Percentiles rank a stretch among this genome's conserved stretches.
phyloP scores from a whole-genome alignment of 2,113 vertebrate species.

The Megaptera novaeangliae region DNA sequence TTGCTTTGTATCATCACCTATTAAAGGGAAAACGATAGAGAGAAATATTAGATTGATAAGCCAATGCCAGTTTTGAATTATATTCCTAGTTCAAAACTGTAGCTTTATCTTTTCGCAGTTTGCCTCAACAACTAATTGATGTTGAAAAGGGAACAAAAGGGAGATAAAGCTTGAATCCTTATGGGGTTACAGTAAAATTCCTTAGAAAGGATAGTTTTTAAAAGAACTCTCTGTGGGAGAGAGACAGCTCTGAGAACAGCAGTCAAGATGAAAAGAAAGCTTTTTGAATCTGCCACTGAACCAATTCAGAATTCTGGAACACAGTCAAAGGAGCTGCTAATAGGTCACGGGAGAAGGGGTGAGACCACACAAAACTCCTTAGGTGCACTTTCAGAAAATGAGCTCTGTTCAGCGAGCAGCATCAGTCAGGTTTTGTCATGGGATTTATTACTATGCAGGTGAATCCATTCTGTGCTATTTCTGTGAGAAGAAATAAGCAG shows the following conservation, averaged over 20 bases:
- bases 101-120: slow-evolving; percentile 46
- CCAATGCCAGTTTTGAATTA: slow-evolving; percentile 48
- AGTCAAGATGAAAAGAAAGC: slow-evolving; percentile 58
- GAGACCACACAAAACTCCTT: slow-evolving; percentile 45
- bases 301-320: slow-evolving; percentile 61
- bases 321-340: slow-evolving; percentile 42
- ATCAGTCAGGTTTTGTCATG: slow-evolving; percentile 48
- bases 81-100: slow-evolving; percentile 50
- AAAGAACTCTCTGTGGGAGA: slow-evolving; percentile 52
- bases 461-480: slow-evolving; percentile 10
- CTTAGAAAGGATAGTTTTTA: slow-evolving; percentile 55
- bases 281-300: slow-evolving; percentile 50
- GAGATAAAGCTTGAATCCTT: slow-evolving; percentile 57
- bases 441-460: not conserved
- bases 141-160: slow-evolving; percentile 40
- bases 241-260: slow-evolving; percentile 6
- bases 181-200: slow-evolving; percentile 34
- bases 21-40: slow-evolving; percentile 18
- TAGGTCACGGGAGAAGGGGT: slow-evolving; percentile 21
- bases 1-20: slow-evolving; percentile 25
- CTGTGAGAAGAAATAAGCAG: slow-evolving; percentile 53
- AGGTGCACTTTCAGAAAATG: slow-evolving; percentile 41
- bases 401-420: slow-evolving; percentile 12
- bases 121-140: slow-evolving; percentile 61
- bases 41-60: slow-evolving; percentile 6